phyloP scores from a whole-genome alignment of 1,140 invertebrate species.

The Drosophila sulfurigaster region DNA sequence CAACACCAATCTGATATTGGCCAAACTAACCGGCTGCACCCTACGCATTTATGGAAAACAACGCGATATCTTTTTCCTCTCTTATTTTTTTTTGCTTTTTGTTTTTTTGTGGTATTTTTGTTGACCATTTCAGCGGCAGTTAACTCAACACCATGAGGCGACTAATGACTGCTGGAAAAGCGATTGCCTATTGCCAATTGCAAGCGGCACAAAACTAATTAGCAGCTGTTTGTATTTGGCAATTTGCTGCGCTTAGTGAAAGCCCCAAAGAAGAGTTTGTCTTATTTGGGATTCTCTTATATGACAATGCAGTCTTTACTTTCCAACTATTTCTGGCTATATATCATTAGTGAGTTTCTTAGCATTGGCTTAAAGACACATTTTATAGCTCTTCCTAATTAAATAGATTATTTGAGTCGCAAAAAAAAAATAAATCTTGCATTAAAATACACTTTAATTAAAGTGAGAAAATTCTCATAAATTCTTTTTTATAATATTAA shows the following conservation, averaged over 20 bases:
- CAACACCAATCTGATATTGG: conserved; percentile 24
- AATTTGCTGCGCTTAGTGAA: conserved; percentile 21
- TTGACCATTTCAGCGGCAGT: conserved; percentile 8
- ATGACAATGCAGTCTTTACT: not conserved
- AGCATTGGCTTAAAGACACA: not conserved
- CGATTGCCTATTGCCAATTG: conserved; percentile 15
- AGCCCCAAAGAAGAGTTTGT: conserved; percentile 6
- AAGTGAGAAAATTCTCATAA: no score
- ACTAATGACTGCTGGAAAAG: conserved; percentile 37
- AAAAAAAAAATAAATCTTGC: no score
- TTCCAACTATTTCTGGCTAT: not conserved
- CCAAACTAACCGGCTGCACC: conserved; percentile 40
- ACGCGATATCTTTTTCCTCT: conserved; percentile 4
- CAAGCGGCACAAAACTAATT: conserved; percentile 36
- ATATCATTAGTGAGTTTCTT: not conserved
- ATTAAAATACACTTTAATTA: no score
- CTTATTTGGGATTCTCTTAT: conserved; percentile 1
- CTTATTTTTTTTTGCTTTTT: not conserved
- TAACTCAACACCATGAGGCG: conserved; percentile 2
- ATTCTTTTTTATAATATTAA: no score
- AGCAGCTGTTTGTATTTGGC: conserved; percentile 18
- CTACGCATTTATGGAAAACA: conserved; percentile 48
- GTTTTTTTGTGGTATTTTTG: not conserved
- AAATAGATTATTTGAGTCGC: no score
- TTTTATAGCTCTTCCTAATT: no score